Conservation (phyloP, 2,797 vertebrate genomes). For the Paedocypris micromegethes region DNA sequence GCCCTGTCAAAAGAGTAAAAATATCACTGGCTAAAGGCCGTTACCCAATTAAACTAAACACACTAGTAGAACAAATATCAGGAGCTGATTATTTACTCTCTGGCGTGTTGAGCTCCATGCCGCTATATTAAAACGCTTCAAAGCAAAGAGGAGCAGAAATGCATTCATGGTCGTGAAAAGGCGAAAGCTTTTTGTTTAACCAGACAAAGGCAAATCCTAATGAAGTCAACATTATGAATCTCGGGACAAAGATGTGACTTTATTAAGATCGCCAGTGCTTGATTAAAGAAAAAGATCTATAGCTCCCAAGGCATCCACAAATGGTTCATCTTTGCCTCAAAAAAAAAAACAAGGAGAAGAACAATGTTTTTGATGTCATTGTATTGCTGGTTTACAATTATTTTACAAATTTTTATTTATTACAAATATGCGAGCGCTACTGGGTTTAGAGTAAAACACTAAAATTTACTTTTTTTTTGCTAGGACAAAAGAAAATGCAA, state of each 20-base stretch:
- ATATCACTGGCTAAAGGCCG: slow-evolving; percentile 15
- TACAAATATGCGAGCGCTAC: no score
- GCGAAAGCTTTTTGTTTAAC: slow-evolving; percentile 17
- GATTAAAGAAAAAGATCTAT: neutral
- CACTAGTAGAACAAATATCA: neutral
- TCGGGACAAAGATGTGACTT: slow-evolving; percentile 14
- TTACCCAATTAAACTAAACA: slow-evolving; percentile 24
- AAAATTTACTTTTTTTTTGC: no score
- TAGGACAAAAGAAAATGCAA: no score
- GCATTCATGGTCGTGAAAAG: neutral
- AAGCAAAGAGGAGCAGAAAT: slow-evolving; percentile 3
- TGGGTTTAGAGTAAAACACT: no score
- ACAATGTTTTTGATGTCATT: no score
- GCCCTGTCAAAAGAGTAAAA: slow-evolving; percentile 73
- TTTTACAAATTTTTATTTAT: no score
- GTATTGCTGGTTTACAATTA: no score
- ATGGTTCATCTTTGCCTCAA: no score
- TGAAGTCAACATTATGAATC: slow-evolving; percentile 18
- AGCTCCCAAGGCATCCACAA: neutral
- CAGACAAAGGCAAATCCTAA: slow-evolving; percentile 10
- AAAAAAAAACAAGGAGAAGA: no score
- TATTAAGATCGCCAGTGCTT: neutral
- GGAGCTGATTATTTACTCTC: slow-evolving; percentile 21
- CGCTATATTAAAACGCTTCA: slow-evolving; percentile 4
- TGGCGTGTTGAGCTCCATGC: neutral